Base-by-base conservation (phyloP, 2,797 vertebrate genomes). In the Schizothorax lantsangensis region DNA sequence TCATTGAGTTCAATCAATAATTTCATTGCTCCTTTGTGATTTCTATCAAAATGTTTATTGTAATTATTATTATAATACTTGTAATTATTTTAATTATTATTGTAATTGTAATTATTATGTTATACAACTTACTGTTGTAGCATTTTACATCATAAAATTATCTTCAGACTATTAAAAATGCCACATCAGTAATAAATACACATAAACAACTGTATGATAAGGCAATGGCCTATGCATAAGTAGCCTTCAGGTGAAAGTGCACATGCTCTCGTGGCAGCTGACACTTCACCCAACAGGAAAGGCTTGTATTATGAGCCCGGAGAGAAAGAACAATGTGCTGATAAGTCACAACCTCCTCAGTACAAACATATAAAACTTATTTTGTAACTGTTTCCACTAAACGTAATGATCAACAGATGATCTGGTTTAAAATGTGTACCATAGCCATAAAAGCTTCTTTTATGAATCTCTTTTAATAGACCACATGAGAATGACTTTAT, bases 291-390 rank as follows among this genome's bases (percentile, higher is more conserved):
- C 2, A 75, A 84, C 79, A 82, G 79, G 72, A 81, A 54, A 69
- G 23, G 36, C 79, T 75, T 83, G 52, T 71, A 47, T 86, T 79
- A 54, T 78, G n/a, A 78, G 78, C 26, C 59, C 43, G 12, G 33
- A 68, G 40, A 84, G 26, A 62, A 81, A 75, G 83, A 83, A 81
- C 66, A 82, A 84, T 49, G 19, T 33, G 68, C n/a, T 80, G 84
- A 85, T 72, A 19, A 36, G 26, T n/a, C 49, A 40, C 33, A 52
- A 62, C 36, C 80, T 19, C 62, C 33, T 54, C 45, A 33, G 40
- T 33, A 21, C 26, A 52, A 49, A 75, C 30, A 75, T 19, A 30
- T n/a, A 17, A 12, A 38, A 23, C 36, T 8, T 78, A 0, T 23
- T 30, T 11, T 17, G 8, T 57, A 64, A 26, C 14, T 45, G 38